These are phyloP conservation scores for Festucalex cinctus DNA, from an alignment of 2,113 vertebrate species.

Conservation along the genomic window DNA sequence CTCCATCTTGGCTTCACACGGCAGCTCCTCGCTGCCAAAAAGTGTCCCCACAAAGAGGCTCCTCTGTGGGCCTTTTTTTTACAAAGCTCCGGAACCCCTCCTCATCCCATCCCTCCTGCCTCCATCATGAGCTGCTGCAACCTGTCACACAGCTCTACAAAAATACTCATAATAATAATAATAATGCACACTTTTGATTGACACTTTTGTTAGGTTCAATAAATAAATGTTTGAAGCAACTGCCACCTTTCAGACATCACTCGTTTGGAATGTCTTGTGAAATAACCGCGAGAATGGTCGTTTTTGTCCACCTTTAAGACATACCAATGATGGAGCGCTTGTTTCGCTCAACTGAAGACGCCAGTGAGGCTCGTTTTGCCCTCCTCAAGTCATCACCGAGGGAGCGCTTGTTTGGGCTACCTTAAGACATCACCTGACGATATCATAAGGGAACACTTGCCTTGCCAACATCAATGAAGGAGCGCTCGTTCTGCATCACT, in stretches of 20 bases:
- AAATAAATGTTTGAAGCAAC: background rate
- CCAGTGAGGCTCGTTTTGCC: background rate
- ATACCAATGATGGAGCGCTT: background rate
- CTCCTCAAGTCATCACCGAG: background rate
- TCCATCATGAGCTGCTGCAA: background rate
- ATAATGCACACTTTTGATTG: background rate
- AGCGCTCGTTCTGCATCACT: background rate
- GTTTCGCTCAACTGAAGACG: background rate
- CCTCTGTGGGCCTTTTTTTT: conserved; percentile 27
- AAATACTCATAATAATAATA: background rate
- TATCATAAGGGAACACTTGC: background rate
- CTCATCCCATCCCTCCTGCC: background rate
- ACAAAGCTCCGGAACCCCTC: background rate
- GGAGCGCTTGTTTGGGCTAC: background rate
- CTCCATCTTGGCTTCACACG: conserved; percentile 33
- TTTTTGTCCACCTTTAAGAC: background rate
- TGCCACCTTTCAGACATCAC: background rate
- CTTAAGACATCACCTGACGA: background rate
- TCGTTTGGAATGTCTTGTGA: background rate
- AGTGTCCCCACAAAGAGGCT: conserved; percentile 50
- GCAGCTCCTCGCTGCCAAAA: conserved; percentile 34
- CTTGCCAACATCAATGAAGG: background rate
- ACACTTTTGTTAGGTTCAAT: background rate
- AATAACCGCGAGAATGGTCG: background rate
- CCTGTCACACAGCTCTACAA: background rate